These are phyloP conservation scores for Eretmochelys imbricata DNA, from an alignment of 2,113 vertebrate species.

Conservation along the genomic window DNA sequence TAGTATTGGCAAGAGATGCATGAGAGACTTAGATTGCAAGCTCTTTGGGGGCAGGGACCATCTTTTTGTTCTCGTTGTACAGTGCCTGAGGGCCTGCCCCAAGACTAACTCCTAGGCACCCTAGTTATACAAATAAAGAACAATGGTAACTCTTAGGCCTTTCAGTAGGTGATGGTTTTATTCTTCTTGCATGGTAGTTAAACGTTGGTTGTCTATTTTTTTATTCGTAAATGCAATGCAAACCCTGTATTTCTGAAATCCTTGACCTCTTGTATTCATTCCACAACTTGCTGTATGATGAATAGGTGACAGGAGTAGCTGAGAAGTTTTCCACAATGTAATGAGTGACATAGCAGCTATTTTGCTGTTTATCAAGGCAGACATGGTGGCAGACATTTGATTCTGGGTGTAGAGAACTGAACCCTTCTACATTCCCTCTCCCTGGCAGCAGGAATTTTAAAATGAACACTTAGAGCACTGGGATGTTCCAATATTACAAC, in stretches of 20 bases:
- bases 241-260: background rate
- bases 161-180: background rate
- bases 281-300: accelerated
- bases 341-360: background rate
- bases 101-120: background rate
- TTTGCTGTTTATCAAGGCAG: background rate
- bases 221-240: background rate
- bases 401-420: background rate
- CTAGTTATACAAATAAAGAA: background rate
- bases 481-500: background rate
- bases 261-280: accelerated
- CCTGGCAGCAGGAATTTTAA: background rate
- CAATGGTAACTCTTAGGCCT: background rate
- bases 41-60: background rate
- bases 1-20: background rate
- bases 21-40: background rate
- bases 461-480: background rate
- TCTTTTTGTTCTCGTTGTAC: background rate
- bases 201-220: background rate
- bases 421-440: background rate
- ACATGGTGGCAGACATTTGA: accelerated
- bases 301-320: background rate
- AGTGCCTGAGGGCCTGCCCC: background rate
- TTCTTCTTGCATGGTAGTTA: background rate
- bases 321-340: background rate